Evolutionary conservation across 2,888 invertebrate species (phyloP), one percentile per base, ranked within the genome.

Genomic region (Ormyrus labotus): DNA sequence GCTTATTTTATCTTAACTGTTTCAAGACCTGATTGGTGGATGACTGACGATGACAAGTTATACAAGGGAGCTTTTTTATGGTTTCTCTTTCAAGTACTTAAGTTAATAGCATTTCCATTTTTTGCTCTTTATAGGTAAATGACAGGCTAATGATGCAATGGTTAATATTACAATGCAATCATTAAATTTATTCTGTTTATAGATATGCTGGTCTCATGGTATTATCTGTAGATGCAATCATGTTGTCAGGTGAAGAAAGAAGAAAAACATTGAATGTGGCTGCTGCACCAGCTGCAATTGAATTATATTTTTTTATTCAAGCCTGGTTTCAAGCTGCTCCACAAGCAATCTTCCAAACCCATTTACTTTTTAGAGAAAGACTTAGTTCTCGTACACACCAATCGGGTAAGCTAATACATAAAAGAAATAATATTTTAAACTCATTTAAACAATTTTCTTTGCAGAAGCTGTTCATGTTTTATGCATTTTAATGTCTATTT

Each of bases 291-390:
- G 94, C 95, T 45, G 93, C 94, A n/a, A 92, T 94, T 84, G 96
- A 96, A 88, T 91, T 96, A 53, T 96, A 96, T 87, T 92, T 95
- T 73, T 95, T 96, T 85, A 92, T 96, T 10, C 96, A 96, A 89
- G 94, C 96, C 2, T 96, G 95, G 90, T 91, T 95, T 9, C 96
- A 96, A 87, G 94, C 95, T 2, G 94, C 95, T 0, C 96, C 96
- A 0, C 95, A 95, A 89, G 93, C 94, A 60, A 89, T 94, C 50
- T 91, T 95, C 84, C 95, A 92, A 89, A 92, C 92, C 19, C 94
- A 94, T 87, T 92, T 96, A 85, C 92, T 96, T 88, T 92, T 94
- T 75, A 91, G 92, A 57, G 92, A 93, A 84, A 92, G 92, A 53
- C 88, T 92, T 6, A n/a, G 83, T 50, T 91, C 93, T 72, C 90